These are phyloP conservation scores for Erpetoichthys calabaricus DNA, from an alignment of 2,797 vertebrate genomes.

Conservation along the genomic window DNA sequence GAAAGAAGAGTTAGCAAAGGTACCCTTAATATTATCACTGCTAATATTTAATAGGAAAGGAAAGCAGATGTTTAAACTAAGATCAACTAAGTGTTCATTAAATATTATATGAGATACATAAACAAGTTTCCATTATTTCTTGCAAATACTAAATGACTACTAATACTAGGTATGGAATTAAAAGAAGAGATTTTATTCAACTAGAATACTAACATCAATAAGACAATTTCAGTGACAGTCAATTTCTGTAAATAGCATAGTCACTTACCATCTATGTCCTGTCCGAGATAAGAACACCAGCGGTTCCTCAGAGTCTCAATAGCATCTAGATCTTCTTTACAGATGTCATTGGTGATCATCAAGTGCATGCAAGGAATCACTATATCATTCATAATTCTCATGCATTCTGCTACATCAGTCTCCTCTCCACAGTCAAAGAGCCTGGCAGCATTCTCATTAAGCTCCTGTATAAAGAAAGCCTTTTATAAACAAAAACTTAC, in stretches of 20 bases:
- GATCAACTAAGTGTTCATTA: too few relatives aligned
- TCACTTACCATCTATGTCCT: constrained; percentile 73
- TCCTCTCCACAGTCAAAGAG: constrained; percentile 71
- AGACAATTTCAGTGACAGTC: too few relatives aligned
- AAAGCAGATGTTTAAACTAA: too few relatives aligned
- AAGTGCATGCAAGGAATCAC: constrained; percentile 93
- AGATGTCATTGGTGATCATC: constrained; percentile 60
- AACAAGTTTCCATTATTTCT: too few relatives aligned
- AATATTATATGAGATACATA: too few relatives aligned
- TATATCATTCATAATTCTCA: constrained; percentile 72
- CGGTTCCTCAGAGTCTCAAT: constrained; percentile 74
- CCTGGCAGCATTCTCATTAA: constrained; percentile 67
- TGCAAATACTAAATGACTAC: too few relatives aligned
- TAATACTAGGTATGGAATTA: too few relatives aligned
- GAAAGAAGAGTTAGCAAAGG: too few relatives aligned
- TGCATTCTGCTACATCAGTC: constrained; percentile 57
- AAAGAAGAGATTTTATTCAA: too few relatives aligned
- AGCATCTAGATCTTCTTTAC: constrained; percentile 70
- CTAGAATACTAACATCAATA: too few relatives aligned
- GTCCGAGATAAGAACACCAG: constrained; percentile 86
- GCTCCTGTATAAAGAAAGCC: constrained; percentile 38
- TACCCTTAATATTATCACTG: too few relatives aligned
- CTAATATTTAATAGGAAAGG: too few relatives aligned
- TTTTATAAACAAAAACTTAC: neutral
- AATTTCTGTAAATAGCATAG: neutral